These are phyloP conservation scores for Zaprionus camerounensis DNA, from an alignment of 1,140 invertebrate genomes.

Conservation along the genomic window DNA sequence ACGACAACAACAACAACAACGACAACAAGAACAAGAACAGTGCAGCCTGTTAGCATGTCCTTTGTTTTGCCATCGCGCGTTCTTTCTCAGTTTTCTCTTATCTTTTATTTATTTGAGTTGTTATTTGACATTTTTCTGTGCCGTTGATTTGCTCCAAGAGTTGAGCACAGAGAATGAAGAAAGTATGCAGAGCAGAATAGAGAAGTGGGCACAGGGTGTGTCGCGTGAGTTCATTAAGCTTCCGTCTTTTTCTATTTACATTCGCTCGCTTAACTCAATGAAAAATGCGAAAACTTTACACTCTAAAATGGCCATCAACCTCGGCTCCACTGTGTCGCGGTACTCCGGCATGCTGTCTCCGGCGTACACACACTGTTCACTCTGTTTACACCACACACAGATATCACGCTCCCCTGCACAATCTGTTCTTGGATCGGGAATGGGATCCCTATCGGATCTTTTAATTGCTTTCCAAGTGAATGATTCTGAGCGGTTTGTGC, in stretches of 20 bases:
- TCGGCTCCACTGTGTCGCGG: slow-evolving; percentile 3
- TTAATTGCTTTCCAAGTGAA: slow-evolving; percentile 56
- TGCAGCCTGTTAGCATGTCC: slow-evolving; percentile 27
- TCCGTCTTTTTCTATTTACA: slow-evolving; percentile 42
- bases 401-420: slow-evolving; percentile 44
- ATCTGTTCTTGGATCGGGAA: slow-evolving; percentile 17
- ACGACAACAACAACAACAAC: slow-evolving; percentile 13
- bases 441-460: slow-evolving; percentile 25
- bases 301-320: slow-evolving; percentile 46
- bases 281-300: slow-evolving; percentile 62
- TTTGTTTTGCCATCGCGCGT: slow-evolving; percentile 37
- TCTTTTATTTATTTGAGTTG: slow-evolving; percentile 68
- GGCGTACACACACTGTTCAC: slow-evolving; percentile 2
- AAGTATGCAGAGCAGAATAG: neutral
- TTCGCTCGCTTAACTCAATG: slow-evolving; percentile 58
- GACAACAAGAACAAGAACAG: neutral
- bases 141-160: slow-evolving; percentile 47
- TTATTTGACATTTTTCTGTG: slow-evolving; percentile 69
- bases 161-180: neutral
- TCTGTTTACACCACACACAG: slow-evolving; percentile 20
- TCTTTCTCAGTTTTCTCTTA: slow-evolving; percentile 45
- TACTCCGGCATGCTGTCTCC: neutral
- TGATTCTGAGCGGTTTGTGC: slow-evolving; percentile 23
- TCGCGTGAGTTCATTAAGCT: slow-evolving; percentile 54
- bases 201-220: neutral